Percentiles rank a stretch among this genome's conserved stretches.
phyloP scores from a whole-genome alignment of 2,113 vertebrate genomes.

The Myxocyprinus asiaticus region DNA sequence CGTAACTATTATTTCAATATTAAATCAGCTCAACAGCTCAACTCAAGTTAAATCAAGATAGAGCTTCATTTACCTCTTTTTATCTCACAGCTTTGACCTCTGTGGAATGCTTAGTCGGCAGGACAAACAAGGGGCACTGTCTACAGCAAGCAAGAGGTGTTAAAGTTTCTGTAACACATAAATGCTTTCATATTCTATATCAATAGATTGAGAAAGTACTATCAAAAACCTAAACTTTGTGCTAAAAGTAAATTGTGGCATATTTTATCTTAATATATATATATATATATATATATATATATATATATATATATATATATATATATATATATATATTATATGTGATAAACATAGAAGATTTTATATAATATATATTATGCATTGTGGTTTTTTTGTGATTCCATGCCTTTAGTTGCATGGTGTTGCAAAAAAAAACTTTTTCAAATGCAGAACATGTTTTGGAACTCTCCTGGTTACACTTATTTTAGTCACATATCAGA shows the following conservation, averaged over 20 bases:
- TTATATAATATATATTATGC: too few species aligned
- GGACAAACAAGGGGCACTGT: slow-evolving; percentile 5
- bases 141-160: not conserved
- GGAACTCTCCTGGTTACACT: slow-evolving; percentile 53
- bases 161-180: not conserved
- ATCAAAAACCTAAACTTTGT: too few species aligned
- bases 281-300: too few species aligned
- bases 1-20: not conserved
- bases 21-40: too few species aligned
- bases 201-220: too few species aligned
- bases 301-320: too few species aligned
- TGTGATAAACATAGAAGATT: too few species aligned
- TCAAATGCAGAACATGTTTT: slow-evolving; percentile 34
- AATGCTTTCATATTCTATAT: not conserved
- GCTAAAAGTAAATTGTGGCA: too few species aligned
- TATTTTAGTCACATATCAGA: slow-evolving; percentile 64
- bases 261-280: too few species aligned
- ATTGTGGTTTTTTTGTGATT: not conserved
- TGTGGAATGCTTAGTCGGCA: not conserved
- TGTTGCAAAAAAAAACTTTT: not conserved
- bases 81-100: slow-evolving; percentile 11
- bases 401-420: not conserved
- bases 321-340: too few species aligned
- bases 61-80: not conserved
- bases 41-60: not conserved